Evolutionary conservation across 2,797 vertebrate genomes (phyloP), one percentile per base, ranked within the genome.

Genomic region (Bradypodion ventrale): DNA sequence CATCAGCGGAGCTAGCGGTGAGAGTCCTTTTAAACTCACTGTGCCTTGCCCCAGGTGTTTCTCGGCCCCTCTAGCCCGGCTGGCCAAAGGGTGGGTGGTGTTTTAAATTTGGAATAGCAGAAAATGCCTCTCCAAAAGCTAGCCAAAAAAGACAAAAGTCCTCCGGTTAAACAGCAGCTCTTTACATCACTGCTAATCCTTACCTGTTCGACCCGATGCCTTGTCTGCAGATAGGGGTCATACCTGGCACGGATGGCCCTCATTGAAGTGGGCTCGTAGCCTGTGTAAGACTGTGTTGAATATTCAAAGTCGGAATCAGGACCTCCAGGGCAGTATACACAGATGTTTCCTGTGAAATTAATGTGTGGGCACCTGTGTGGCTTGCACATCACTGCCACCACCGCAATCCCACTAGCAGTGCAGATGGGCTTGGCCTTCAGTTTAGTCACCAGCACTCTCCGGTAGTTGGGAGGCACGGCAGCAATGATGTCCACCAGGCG

Each of bases 211-310:
- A 99, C 95, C 25, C 98, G 94, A 87, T 99, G 98, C 85, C 98
- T 96, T 0, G 98, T 99, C 94, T 99, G 98, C 0, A 99, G 97
- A 84, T 95, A 99, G 12, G 98, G 98, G 91, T 99, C 98, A 0
- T 99, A 99, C 0, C 98, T 96, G 1, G 98, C 98, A 76, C 98
- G 96, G 90, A 99, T 99, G 42, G 98, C 98, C 90, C 98, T 95
- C 98, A 99, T 99, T 27, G 98, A 99, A 0, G 98, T 99, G 1
- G 98, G 98, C 98, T 99, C n/a, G n/a, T n/a, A n/a, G n/a, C n/a
- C n/a, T n/a, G n/a, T n/a, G n/a, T n/a, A n/a, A n/a, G n/a, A n/a
- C n/a, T n/a, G n/a, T n/a, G n/a, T n/a, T n/a, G n/a, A n/a, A n/a
- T n/a, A n/a, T n/a, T n/a, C n/a, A n/a, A n/a, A n/a, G n/a, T n/a